Evolutionary conservation across 2,888 invertebrate species (phyloP), one percentile per base, ranked within the genome.

Genomic region (Gisinianus flammeolus): DNA sequence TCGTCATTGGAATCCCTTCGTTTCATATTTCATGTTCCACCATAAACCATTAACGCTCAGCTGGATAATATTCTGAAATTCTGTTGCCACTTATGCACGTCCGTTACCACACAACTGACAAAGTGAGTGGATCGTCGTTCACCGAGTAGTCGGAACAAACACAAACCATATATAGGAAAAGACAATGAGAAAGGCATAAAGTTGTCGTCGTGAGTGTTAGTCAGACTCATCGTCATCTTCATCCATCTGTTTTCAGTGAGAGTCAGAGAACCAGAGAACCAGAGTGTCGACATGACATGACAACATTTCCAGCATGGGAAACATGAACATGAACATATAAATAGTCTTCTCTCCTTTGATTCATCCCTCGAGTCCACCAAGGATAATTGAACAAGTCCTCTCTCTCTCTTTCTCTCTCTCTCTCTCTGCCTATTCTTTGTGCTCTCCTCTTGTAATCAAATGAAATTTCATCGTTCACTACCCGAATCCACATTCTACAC

Each of bases 361-460:
- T 74, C 74, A 74, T 74, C 74, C 74, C 74, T 52, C 0, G 74
- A 74, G 74, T 74, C n/a, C 62, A 66, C 12, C 8, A 52, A 30
- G 52, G 35, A 67, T 66, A 74, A 74, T 74, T 74, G 66, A 66
- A 74, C 44, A 66, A 66, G 66, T 28, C 44, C 74, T 73, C 33
- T 73, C 31, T 62, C 24, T 62, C 8, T 10, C 62, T 19, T 22
- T 56, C 56, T 56, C 58, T 58, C 58, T 58, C 58, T 58, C 22
- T 58, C 58, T 58, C 58, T 26, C 56, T 56, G 8, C 24, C n/a
- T n/a, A n/a, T 26, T n/a, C 30, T 67, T 22, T 12, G 26, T 1
- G 33, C 35, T 22, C 19, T 35, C 35, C 12, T 16, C 33, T 12
- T 30, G 24, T 68, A 68, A 44, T 35, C 44, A 68, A 68, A 68